phyloP scores from a whole-genome alignment of 2,888 invertebrate genomes.

The Galerucella pusilla region DNA sequence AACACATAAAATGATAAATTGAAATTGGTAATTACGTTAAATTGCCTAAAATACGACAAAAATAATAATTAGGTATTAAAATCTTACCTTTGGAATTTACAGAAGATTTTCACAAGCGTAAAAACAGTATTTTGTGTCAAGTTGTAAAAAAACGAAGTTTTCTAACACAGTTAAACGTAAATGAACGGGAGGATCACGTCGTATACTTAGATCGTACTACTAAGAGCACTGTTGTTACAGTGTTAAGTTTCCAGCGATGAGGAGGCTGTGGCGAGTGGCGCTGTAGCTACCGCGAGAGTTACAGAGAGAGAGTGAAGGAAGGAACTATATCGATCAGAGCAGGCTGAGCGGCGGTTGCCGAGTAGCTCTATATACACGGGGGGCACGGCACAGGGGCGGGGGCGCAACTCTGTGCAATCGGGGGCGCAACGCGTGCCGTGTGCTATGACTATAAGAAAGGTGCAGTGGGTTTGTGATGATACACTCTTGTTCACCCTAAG shows the following conservation, averaged over 20 bases:
- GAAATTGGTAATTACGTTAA: no score
- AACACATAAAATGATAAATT: no score
- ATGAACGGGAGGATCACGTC: background rate
- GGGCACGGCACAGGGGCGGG: conserved; percentile 15
- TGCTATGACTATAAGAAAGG: conserved; percentile 4
- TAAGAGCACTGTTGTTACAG: conserved; percentile 5
- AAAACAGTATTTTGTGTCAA: background rate
- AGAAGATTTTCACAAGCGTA: background rate
- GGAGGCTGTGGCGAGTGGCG: conserved; percentile 21
- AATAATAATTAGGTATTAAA: background rate
- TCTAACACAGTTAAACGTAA: background rate
- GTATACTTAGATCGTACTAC: conserved; percentile 6
- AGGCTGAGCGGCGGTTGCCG: conserved; percentile 19
- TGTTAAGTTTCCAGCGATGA: conserved; percentile 8
- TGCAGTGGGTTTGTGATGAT: conserved; percentile 6
- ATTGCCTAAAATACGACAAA: no score
- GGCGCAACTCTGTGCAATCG: background rate
- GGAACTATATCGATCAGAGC: conserved; percentile 26
- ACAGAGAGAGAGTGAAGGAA: conserved; percentile 17
- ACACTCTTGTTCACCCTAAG: background rate
- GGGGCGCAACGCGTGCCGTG: conserved; percentile 11
- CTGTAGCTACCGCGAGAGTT: conserved; percentile 16
- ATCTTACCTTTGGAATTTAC: conserved; percentile 5
- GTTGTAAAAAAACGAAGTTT: background rate
- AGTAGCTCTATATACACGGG: conserved; percentile 21